phyloP scores from a whole-genome alignment of 1,140 invertebrate genomes.

The Pseudomyrmex cubaensis region DNA sequence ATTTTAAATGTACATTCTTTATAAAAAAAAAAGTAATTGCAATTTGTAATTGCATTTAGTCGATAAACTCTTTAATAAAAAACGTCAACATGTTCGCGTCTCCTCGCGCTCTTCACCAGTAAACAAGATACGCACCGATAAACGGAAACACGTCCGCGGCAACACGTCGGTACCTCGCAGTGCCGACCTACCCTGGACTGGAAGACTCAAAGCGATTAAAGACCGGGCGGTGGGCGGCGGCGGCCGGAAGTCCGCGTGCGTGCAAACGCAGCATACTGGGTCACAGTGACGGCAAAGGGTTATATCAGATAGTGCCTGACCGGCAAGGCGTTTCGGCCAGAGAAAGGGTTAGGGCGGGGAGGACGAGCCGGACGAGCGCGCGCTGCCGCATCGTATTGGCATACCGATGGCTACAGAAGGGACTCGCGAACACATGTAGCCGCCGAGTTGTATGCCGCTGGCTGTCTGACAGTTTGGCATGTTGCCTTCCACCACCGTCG shows the following conservation, averaged over 20 bases:
- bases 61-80: not conserved
- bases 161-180: conserved; percentile 67
- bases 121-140: conserved; percentile 10
- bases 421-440: conserved; percentile 71
- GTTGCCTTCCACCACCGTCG: conserved; percentile 73
- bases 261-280: conserved; percentile 76
- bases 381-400: conserved; percentile 69
- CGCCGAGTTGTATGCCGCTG: conserved; percentile 62
- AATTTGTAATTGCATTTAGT: not conserved
- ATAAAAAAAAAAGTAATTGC: not conserved
- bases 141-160: conserved; percentile 44
- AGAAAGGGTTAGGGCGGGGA: conserved; percentile 26
- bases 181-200: conserved; percentile 62
- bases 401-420: conserved; percentile 68
- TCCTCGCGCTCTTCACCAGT: not conserved
- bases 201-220: conserved; percentile 74
- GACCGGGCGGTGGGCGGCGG: conserved; percentile 57
- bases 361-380: conserved; percentile 15
- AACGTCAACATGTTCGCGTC: not conserved
- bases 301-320: conserved; percentile 70
- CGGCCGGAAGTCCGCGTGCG: conserved; percentile 68
- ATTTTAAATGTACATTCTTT: not conserved
- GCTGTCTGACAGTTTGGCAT: conserved; percentile 79
- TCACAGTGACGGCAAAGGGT: conserved; percentile 77
- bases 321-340: conserved; percentile 62